These are phyloP conservation scores for Sebastes diploproa DNA, from an alignment of 2,797 vertebrate species.

Conservation along the genomic window DNA sequence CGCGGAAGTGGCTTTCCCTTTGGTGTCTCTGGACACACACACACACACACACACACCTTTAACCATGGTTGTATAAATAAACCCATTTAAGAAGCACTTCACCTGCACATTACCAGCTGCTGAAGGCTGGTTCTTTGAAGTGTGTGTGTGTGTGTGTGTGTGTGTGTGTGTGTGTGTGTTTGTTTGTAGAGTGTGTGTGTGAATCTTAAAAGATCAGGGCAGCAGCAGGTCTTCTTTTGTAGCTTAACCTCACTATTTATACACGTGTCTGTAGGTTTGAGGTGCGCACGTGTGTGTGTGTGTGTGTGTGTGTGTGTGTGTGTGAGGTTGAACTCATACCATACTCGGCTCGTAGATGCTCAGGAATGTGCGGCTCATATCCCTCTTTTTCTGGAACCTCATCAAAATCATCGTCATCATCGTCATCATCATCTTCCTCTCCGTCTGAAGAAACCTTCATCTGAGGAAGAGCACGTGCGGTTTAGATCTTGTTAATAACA, in stretches of 20 bases:
- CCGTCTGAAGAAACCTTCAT: conserved; percentile 76
- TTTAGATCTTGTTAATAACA: background rate
- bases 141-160: background rate
- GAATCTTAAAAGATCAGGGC: conserved; percentile 46
- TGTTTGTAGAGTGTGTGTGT: conserved; percentile 16
- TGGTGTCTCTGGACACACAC: background rate
- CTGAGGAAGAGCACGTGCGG: conserved; percentile 29
- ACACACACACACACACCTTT: background rate
- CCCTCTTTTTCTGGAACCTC: conserved; percentile 96
- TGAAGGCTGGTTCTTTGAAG: conserved; percentile 17
- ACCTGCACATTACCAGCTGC: conserved; percentile 36
- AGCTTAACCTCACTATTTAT: conserved; percentile 57
- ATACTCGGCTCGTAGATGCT: conserved; percentile 88
- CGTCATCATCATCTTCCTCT: conserved; percentile 64
- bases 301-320: background rate
- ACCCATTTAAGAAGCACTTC: background rate
- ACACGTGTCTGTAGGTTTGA: conserved; percentile 40
- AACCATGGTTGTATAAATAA: conserved; percentile 18
- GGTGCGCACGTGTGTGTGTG: background rate
- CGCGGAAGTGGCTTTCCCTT: too few species aligned
- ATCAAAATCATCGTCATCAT: conserved; percentile 89
- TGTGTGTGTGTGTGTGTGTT: background rate
- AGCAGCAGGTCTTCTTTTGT: conserved; percentile 70
- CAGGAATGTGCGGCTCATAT: conserved; percentile 90
- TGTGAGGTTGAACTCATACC: conserved; percentile 81